Evolutionary conservation across 2,888 invertebrate species (phyloP).

Genomic region (Rhorus exstirpatorius): DNA sequence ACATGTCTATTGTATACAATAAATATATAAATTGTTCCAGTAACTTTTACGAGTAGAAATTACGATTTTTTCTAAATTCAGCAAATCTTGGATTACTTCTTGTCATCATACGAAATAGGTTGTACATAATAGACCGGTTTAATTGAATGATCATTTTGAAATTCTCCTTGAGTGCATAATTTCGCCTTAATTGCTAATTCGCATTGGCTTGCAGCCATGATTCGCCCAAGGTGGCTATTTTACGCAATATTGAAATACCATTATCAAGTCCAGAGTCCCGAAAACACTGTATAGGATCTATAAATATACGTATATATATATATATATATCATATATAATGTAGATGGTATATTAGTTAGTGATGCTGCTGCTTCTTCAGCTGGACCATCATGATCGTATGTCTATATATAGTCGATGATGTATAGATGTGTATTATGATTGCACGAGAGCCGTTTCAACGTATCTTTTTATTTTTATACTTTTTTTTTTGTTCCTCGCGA

Average conservation of each 20-base stretch:
- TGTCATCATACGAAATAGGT: too few relatives aligned
- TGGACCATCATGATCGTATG: slow-evolving; percentile 59
- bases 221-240: slow-evolving; percentile 29
- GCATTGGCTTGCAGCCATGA: slow-evolving; percentile 20
- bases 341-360: neutral
- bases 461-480: slow-evolving; percentile 32
- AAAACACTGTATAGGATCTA: too few relatives aligned
- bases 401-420: slow-evolving; percentile 18
- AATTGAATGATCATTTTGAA: slow-evolving; percentile 30
- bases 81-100: too few relatives aligned
- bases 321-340: neutral
- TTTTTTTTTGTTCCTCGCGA: slow-evolving; percentile 1
- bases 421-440: slow-evolving; percentile 48
- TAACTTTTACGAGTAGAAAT: neutral
- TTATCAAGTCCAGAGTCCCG: neutral
- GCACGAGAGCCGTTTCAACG: slow-evolving; percentile 45
- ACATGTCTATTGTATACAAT: neutral
- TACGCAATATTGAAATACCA: slow-evolving; percentile 14
- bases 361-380: slow-evolving; percentile 46
- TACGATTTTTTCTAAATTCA: too few relatives aligned
- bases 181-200: too few relatives aligned
- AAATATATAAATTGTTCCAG: neutral
- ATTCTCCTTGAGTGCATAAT: slow-evolving; percentile 35
- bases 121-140: too few relatives aligned
- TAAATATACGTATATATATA: too few relatives aligned